Evolutionary conservation across 2,113 vertebrate genomes (phyloP).

Genomic region (Oncorhynchus keta): DNA sequence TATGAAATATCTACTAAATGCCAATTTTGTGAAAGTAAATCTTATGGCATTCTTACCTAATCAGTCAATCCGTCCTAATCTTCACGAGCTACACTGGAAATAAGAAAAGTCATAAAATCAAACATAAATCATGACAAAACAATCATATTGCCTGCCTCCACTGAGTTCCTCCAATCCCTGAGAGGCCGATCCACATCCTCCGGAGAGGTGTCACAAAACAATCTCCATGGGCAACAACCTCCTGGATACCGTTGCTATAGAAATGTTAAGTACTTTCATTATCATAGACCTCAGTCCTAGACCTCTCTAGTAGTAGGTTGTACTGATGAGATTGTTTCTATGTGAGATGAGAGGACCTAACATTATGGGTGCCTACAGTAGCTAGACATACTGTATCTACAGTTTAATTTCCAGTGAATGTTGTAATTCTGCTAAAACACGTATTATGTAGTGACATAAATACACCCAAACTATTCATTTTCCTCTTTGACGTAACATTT

Average conservation of each 20-base stretch:
- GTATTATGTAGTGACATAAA: too few relatives aligned
- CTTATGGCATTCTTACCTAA: neutral
- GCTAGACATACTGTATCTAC: too few relatives aligned
- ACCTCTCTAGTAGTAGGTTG: slow-evolving; percentile 12
- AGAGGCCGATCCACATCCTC: slow-evolving; percentile 29
- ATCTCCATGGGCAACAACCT: slow-evolving; percentile 74
- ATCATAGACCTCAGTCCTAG: slow-evolving; percentile 54
- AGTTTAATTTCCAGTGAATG: too few relatives aligned
- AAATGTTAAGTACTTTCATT: slow-evolving; percentile 76
- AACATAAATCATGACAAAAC: neutral
- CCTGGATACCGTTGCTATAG: slow-evolving; percentile 81
- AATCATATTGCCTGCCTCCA: neutral
- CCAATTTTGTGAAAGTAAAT: too few relatives aligned
- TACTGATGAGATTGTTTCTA: too few relatives aligned
- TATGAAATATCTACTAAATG: too few relatives aligned
- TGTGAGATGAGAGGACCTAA: too few relatives aligned
- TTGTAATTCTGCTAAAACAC: too few relatives aligned
- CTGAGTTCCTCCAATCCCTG: neutral
- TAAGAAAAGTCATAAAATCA: neutral
- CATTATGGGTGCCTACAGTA: too few relatives aligned
- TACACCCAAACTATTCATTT: too few relatives aligned
- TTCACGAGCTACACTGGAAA: neutral
- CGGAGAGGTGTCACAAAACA: slow-evolving; percentile 67
- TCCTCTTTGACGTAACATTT: too few relatives aligned
- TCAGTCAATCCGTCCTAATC: neutral